Evolutionary conservation across 1,140 invertebrate genomes (phyloP).

Genomic region (Orchestia grillus): DNA sequence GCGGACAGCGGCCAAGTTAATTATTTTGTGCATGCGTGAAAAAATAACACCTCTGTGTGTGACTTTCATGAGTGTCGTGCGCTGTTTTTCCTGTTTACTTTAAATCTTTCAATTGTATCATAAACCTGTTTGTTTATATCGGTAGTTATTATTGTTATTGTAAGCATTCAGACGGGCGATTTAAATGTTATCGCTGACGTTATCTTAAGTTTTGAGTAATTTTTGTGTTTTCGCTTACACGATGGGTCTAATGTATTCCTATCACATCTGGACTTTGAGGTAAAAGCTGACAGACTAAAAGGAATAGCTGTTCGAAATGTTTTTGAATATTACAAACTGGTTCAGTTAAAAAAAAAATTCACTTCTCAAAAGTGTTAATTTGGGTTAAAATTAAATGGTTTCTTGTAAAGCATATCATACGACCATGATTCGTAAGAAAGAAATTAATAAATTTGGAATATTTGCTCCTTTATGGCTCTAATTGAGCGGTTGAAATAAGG

Average conservation of each 20-base stretch:
- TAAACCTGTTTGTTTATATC: too few species aligned
- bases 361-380: not conserved
- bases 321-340: not conserved
- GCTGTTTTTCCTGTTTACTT: too few species aligned
- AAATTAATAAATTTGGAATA: not conserved
- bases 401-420: not conserved
- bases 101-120: too few species aligned
- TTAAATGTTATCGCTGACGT: too few species aligned
- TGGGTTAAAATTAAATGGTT: not conserved
- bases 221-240: too few species aligned
- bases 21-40: too few species aligned
- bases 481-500: not conserved
- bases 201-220: too few species aligned
- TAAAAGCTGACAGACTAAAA: not conserved
- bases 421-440: not conserved
- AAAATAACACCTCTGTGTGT: too few species aligned
- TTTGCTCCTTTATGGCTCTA: not conserved
- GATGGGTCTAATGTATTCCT: not conserved
- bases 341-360: not conserved
- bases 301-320: not conserved
- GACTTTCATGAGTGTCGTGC: too few species aligned
- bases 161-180: too few species aligned
- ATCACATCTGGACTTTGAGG: not conserved
- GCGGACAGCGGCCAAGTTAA: too few species aligned
- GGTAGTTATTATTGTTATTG: too few species aligned